Base-by-base conservation (phyloP, 2,888 invertebrate genomes). In the Leptopterna dolabrata region DNA sequence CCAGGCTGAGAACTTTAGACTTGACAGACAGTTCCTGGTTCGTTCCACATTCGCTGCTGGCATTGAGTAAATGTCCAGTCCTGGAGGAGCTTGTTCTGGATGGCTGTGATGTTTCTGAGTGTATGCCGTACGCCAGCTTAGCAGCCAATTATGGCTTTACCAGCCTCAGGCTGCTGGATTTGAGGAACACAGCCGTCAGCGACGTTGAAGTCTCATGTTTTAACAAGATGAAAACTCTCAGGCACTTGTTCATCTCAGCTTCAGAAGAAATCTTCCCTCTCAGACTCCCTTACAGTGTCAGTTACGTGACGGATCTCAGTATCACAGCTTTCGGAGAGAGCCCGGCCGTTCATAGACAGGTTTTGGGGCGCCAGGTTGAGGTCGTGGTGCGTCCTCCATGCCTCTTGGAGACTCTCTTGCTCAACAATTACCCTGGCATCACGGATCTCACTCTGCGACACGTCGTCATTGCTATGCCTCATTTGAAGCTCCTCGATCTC, bases 11-110 rank as follows among this genome's bases (percentile, higher is more conserved):
- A 95, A 94, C 94, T 76, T 91, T 96, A 78, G 94, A 95, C 90
- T 92, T 97, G 84, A 95, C 95, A 43, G 93, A 94, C 88, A 96
- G 96, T 91, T 92, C 93, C 7, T 96, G 96, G 96, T 93, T 97
- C 88, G 94, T 95, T 83, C 94, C 96, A 0, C 95, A 95, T 88
- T 94, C 95, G 71, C 92, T 97, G 13, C 93, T 96, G 91, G 94
- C 95, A 0, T 92, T 97, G 0, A 95, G 96, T 90, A 96, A 96
- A 92, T 92, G 95, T 90, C 92, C 93, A 0, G 91, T 92, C 7
- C 92, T 97, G 36, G 93, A 93, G 63, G 93, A 94, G 55, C 92
- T 97, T 6, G 93, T 94, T 86, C 91, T 96, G 89, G 93, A 94
- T 70, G 94, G 95, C 55, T 97, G 96, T 90, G 93, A 94, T 78